Percentiles rank a stretch among this genome's conserved stretches.
Evolutionary conservation across 2,888 invertebrate species (phyloP).

Genomic region (Caenorhabditis sp.): DNA sequence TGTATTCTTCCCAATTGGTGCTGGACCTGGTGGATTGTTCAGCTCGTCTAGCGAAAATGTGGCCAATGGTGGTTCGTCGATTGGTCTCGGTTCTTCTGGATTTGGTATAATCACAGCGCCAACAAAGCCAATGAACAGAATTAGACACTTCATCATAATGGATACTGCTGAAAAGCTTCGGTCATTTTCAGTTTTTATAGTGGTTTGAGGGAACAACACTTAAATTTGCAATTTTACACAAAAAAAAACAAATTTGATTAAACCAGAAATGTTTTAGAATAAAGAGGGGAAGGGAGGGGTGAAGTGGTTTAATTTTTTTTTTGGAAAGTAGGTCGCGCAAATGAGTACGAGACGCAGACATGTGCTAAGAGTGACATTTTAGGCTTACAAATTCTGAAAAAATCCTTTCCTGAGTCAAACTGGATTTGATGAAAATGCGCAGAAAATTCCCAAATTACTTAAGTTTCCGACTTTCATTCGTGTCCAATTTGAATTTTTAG

Average conservation of each 20-base stretch:
- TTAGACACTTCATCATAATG: background rate
- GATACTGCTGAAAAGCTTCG: too few relatives aligned
- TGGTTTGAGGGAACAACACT: background rate
- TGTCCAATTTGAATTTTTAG: too few relatives aligned
- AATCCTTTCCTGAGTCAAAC: too few relatives aligned
- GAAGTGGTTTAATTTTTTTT: background rate
- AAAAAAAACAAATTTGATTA: background rate
- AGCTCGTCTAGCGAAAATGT: background rate
- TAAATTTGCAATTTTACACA: background rate
- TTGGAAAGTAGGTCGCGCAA: background rate
- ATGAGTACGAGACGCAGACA: too few relatives aligned
- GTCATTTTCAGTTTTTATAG: background rate
- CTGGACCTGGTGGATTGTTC: background rate
- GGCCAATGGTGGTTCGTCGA: slow-evolving; percentile 24
- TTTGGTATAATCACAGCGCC: slow-evolving; percentile 14
- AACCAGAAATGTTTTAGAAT: background rate
- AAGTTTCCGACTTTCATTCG: too few relatives aligned
- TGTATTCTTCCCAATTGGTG: background rate
- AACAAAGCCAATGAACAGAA: background rate
- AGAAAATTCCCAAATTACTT: too few relatives aligned
- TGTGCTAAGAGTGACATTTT: too few relatives aligned
- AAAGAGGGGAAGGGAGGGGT: too few relatives aligned
- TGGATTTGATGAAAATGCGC: too few relatives aligned
- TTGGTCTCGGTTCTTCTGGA: slow-evolving; percentile 21
- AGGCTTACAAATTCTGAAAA: too few relatives aligned